phyloP scores from a whole-genome alignment of 2,113 vertebrate genomes.

The Cairina moschata region DNA sequence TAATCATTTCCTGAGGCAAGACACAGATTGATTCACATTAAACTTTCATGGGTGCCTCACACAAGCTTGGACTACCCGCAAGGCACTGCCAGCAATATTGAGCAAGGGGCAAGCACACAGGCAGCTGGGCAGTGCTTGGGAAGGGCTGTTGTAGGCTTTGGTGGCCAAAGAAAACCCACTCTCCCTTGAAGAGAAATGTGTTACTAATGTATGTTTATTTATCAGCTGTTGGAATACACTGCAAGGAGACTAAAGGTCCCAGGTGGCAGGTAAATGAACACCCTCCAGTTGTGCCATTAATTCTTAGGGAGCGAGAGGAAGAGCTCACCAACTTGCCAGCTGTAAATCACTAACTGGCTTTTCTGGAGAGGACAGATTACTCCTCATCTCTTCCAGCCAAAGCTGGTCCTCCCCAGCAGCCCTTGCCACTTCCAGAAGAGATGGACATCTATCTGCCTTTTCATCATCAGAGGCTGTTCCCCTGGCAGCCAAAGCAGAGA shows the following conservation, averaged over 20 bases:
- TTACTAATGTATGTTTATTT: constrained; percentile 20
- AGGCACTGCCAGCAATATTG: not conserved
- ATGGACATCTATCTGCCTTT: not conserved
- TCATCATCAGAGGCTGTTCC: not conserved
- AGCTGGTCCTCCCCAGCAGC: not conserved
- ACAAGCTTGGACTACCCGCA: not conserved
- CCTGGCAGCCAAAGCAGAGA: fast-evolving
- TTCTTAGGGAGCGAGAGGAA: not conserved
- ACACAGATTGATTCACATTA: not conserved
- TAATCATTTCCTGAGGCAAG: not conserved
- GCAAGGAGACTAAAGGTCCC: constrained; percentile 39
- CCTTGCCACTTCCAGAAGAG: not conserved
- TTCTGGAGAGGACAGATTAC: not conserved
- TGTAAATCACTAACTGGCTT: constrained; percentile 24
- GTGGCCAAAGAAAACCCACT: not conserved
- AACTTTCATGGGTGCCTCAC: not conserved
- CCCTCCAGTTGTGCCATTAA: constrained; percentile 57
- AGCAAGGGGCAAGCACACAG: not conserved
- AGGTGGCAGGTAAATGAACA: constrained; percentile 54
- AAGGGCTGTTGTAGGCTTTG: not conserved
- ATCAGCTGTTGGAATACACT: constrained; percentile 12
- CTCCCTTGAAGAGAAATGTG: not conserved
- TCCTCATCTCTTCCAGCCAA: not conserved
- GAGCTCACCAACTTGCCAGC: constrained; percentile 12
- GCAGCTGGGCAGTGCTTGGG: not conserved